Percentiles rank a stretch among this genome's conserved stretches.
Conservation (phyloP, 2,113 vertebrate species). For the Sakesphorus luctuosus region DNA sequence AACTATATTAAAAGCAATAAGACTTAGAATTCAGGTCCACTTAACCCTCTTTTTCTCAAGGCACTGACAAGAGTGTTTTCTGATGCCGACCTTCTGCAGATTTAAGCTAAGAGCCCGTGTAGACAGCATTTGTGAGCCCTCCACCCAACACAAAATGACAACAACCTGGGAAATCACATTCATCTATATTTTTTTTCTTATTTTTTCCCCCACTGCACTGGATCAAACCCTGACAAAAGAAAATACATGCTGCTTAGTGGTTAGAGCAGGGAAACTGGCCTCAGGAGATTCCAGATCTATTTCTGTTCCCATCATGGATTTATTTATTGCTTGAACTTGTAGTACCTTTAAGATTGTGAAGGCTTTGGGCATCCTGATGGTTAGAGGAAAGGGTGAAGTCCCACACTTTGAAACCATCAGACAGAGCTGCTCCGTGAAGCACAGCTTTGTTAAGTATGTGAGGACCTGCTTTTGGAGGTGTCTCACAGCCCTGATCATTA, state of each 20-base stretch:
- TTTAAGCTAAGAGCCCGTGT: not conserved
- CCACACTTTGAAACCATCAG: not conserved
- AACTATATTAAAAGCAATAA: slow-evolving; percentile 30
- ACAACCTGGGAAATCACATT: not conserved
- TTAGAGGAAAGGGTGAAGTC: not conserved
- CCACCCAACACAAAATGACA: not conserved
- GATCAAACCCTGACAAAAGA: not conserved
- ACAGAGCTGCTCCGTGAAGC: not conserved
- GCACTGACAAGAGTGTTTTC: not conserved
- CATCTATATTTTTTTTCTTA: not conserved
- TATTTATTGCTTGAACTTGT: not conserved
- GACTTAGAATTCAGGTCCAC: not conserved
- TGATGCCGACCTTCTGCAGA: not conserved
- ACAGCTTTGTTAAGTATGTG: not conserved
- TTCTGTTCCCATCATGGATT: not conserved
- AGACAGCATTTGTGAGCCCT: not conserved
- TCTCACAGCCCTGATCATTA: not conserved
- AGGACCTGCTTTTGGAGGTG: not conserved
- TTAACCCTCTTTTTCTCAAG: slow-evolving; percentile 7
- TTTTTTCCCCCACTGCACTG: fast-evolving
- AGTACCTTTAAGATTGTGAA: not conserved
- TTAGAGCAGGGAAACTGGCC: not conserved
- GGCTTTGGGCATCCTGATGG: not conserved
- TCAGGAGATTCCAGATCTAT: not conserved
- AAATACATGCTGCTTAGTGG: not conserved